These are phyloP conservation scores for Cinara cedri DNA, from an alignment of 2,888 invertebrate genomes.

Conservation along the genomic window DNA sequence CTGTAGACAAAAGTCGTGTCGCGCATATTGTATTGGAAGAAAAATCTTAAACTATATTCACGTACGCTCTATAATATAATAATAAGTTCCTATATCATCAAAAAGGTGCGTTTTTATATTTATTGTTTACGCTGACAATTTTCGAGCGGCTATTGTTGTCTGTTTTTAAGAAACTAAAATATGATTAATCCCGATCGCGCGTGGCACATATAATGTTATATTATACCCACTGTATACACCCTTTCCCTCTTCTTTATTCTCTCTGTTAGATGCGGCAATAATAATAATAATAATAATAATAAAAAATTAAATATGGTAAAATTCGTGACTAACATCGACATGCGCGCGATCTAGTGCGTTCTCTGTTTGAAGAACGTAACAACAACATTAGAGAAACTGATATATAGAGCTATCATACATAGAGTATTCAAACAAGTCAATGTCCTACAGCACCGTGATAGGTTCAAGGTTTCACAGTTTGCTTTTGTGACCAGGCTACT, in stretches of 20 bases:
- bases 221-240: slow-evolving; percentile 1
- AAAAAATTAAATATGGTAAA: slow-evolving; percentile 41
- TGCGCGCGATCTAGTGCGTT: slow-evolving; percentile 15
- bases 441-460: slow-evolving; percentile 32
- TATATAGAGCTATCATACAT: slow-evolving; percentile 42
- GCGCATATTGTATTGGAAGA: slow-evolving; percentile 44
- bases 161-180: slow-evolving; percentile 43
- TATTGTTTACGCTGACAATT: slow-evolving; percentile 52
- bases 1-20: slow-evolving; percentile 45
- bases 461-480: slow-evolving; percentile 53
- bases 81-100: slow-evolving; percentile 23
- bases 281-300: no score
- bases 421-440: slow-evolving; percentile 52
- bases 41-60: slow-evolving; percentile 40
- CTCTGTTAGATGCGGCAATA: background rate
- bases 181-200: slow-evolving; percentile 44
- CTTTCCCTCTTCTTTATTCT: background rate
- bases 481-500: slow-evolving; percentile 43
- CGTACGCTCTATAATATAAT: slow-evolving; percentile 34
- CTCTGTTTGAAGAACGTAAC: slow-evolving; percentile 5
- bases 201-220: slow-evolving; percentile 24
- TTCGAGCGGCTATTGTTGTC: slow-evolving; percentile 45
- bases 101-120: slow-evolving; percentile 44
- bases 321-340: slow-evolving; percentile 38
- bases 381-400: slow-evolving; percentile 40